These are phyloP conservation scores for Oenanthe melanoleuca DNA, from an alignment of 2,113 vertebrate genomes.

Conservation along the genomic window DNA sequence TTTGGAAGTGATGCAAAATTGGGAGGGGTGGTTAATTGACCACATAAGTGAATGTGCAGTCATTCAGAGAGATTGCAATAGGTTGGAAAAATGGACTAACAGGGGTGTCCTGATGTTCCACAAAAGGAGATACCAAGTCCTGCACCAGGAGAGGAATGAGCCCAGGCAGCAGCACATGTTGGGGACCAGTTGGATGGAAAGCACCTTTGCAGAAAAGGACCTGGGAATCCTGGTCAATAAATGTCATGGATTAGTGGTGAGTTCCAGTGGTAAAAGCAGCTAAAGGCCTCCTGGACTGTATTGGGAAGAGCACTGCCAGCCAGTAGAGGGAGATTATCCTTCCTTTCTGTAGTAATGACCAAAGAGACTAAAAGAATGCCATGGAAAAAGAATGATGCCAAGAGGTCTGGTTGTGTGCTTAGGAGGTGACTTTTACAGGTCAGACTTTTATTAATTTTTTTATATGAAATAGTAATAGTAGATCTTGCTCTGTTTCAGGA, in stretches of 20 bases:
- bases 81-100: not conserved
- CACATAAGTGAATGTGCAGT: not conserved
- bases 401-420: not conserved
- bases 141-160: not conserved
- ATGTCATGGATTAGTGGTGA: fast-evolving
- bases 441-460: not conserved
- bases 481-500: not conserved
- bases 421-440: not conserved
- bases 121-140: not conserved
- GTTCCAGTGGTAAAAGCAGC: not conserved
- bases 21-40: not conserved
- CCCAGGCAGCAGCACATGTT: not conserved
- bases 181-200: not conserved
- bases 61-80: not conserved
- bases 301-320: not conserved
- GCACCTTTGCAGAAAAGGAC: not conserved
- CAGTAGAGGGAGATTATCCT: not conserved
- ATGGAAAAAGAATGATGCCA: not conserved
- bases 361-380: not conserved
- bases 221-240: not conserved
- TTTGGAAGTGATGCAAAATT: not conserved
- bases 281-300: not conserved
- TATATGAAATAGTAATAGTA: not conserved
- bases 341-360: not conserved
- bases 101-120: not conserved